Conservation (phyloP, 1,140 invertebrate species). For the Bicyclus anynana region DNA sequence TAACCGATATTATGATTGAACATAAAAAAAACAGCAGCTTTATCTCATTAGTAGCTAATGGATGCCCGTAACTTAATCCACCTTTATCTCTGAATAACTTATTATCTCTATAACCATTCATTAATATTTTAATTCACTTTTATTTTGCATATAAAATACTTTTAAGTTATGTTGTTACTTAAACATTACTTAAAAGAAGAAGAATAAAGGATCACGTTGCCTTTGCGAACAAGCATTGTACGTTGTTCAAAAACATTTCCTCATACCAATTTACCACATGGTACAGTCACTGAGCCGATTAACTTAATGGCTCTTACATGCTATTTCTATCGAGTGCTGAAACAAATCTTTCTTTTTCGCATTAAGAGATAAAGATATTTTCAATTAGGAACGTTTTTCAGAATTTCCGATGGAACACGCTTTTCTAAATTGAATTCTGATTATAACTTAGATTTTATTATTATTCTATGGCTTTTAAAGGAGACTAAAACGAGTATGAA, state of each 20-base stretch:
- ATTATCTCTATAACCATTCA: no score
- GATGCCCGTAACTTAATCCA: no score
- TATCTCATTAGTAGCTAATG: no score
- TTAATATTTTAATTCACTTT: no score
- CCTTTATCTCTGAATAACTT: no score
- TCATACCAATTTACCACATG: not conserved
- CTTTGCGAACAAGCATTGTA: slow-evolving; percentile 16
- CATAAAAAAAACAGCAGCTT: no score
- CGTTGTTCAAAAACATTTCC: not conserved
- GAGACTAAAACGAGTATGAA: no score
- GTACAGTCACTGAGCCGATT: slow-evolving; percentile 29
- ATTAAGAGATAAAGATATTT: slow-evolving; percentile 34
- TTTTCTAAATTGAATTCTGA: slow-evolving; percentile 22
- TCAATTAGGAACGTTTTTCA: slow-evolving; percentile 17
- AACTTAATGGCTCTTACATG: slow-evolving; percentile 59
- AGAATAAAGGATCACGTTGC: no score
- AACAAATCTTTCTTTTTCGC: slow-evolving; percentile 41
- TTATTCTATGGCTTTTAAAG: not conserved
- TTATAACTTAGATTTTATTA: not conserved
- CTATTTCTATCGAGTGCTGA: slow-evolving; percentile 55
- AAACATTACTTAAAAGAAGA: no score
- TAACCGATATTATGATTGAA: no score
- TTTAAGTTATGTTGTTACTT: no score
- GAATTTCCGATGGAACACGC: not conserved
- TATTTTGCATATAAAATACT: no score